A percentile compares a stretch with the other conserved stretches of the same genome.
Evolutionary conservation across 2,113 vertebrate species (phyloP).

Genomic region (Solenodon paradoxus): DNA sequence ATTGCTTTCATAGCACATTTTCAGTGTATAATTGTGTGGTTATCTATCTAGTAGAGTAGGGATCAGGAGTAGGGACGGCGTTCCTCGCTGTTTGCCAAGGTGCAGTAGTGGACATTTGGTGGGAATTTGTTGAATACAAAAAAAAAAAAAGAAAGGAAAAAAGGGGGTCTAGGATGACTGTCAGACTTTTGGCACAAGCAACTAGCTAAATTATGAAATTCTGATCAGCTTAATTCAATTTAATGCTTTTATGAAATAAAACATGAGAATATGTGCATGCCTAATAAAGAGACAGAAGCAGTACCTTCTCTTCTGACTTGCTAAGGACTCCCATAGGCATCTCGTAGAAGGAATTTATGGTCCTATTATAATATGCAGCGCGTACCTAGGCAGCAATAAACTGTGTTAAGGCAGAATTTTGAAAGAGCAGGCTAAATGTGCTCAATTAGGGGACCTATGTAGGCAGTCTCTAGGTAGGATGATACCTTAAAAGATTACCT

Average conservation of each 20-base stretch:
- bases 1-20: not conserved
- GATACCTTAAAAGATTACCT: not conserved
- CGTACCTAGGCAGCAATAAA: not conserved
- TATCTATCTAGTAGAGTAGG: not conserved
- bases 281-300: not conserved
- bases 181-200: not conserved
- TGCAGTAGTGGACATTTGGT: too few species aligned
- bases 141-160: not conserved
- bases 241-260: not conserved
- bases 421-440: not conserved
- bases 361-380: not conserved
- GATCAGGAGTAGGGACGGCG: too few species aligned
- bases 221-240: not conserved
- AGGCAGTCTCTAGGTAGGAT: not conserved
- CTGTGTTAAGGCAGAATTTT: not conserved
- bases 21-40: not conserved
- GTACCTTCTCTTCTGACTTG: not conserved
- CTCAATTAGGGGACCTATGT: not conserved
- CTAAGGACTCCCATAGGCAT: not conserved
- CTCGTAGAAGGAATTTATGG: not conserved
- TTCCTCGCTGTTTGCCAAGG: too few species aligned
- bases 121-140: not conserved
- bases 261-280: not conserved
- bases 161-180: not conserved
- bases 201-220: not conserved